Conservation (phyloP, 2,888 invertebrate species). For the Crioceris asparagi region DNA sequence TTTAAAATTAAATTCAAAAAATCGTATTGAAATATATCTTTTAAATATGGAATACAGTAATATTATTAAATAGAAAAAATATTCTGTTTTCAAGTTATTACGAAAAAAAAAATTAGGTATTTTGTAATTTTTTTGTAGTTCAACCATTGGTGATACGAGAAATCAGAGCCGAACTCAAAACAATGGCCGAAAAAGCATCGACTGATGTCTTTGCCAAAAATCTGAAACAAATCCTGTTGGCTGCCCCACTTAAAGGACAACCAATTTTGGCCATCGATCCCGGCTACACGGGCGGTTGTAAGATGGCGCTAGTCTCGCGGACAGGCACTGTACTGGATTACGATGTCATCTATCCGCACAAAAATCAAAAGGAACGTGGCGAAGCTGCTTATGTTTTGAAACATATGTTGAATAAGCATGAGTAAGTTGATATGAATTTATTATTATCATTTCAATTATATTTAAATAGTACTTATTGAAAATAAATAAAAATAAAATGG, state of each 20-base stretch:
- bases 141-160: slow-evolving; percentile 58
- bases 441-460: too few relatives aligned
- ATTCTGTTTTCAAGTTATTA: too few relatives aligned
- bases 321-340: slow-evolving; percentile 60
- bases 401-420: slow-evolving; percentile 46
- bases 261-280: slow-evolving; percentile 82
- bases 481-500: too few relatives aligned
- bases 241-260: slow-evolving; percentile 70
- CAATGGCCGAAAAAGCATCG: slow-evolving; percentile 68
- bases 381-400: slow-evolving; percentile 39
- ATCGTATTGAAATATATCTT: too few relatives aligned
- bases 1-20: too few relatives aligned
- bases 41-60: too few relatives aligned
- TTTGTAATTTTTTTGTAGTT: slow-evolving; percentile 41
- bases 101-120: too few relatives aligned
- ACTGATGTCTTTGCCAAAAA: slow-evolving; percentile 78
- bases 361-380: slow-evolving; percentile 32
- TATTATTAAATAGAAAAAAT: too few relatives aligned
- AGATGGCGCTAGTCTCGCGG: slow-evolving; percentile 68
- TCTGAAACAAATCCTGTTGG: slow-evolving; percentile 69
- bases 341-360: slow-evolving; percentile 57
- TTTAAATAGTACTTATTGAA: too few relatives aligned
- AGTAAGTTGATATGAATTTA: too few relatives aligned
- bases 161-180: slow-evolving; percentile 62
- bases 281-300: slow-evolving; percentile 81